Base-by-base conservation (phyloP, 2,113 vertebrate species). In the Indicator maculatus region DNA sequence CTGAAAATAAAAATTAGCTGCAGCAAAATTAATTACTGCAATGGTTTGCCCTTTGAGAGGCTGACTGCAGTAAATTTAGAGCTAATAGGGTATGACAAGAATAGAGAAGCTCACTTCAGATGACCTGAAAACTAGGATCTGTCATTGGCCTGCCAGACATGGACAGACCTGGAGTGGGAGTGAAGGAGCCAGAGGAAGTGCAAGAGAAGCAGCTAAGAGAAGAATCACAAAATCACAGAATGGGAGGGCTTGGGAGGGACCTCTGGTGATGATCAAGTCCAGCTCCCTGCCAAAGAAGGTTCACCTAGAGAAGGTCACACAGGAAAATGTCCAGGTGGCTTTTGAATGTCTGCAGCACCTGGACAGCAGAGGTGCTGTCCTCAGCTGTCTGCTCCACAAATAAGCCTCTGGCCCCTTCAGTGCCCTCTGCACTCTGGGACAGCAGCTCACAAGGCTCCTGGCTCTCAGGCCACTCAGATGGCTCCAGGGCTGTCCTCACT, bases 21-120 rank as follows among this genome's bases (percentile, higher is more conserved):
- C 65, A 81, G 76, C 52, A 67, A 64, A 77, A 94, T 87, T 89
- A 89, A 93, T 83, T 93, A 59, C 65, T 80, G 67, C 45, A 60
- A 52, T 63, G 85, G 55, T 63, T 66, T 78, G 72, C 58, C 70
- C 59, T 92, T 94, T 88, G 83, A 70, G 70, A 92, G 69, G 65
- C 78, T 79, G 90, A 27, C 83, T 90, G 83, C 86, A 83, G 89
- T 64, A 83, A 64, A 75, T 75, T 67, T 6, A 83, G 90, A 90
- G 60, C 71, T 82, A 75, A 59, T 24, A 39, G 73, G 26, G 5
- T 38, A 17, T 28, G 63, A 67, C 75, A 92, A 71, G 77, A 93
- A 65, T 28, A 84, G 73, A 83, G n/a, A 41, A 82, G 78, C 66
- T 95, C 71, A 58, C 60, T 74, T 75, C 70, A 75, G 66, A 26